Evolutionary conservation across 2,888 invertebrate genomes (phyloP).

Genomic region (Stegana nigrithorax): DNA sequence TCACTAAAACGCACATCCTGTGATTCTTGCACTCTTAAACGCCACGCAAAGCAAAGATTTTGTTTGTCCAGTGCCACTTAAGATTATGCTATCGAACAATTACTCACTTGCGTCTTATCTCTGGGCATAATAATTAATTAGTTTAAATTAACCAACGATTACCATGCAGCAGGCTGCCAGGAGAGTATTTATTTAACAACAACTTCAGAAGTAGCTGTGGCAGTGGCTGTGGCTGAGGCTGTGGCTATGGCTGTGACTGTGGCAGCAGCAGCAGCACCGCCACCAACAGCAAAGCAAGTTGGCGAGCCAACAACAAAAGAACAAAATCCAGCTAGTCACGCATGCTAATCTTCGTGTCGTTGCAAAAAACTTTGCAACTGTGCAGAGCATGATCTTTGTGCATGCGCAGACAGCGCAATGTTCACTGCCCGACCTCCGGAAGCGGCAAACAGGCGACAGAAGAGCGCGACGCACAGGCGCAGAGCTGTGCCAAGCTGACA

Average conservation of each 20-base stretch:
- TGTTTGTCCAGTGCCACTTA: slow-evolving; percentile 6
- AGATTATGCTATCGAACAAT: slow-evolving; percentile 42
- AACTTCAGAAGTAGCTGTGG: too few relatives aligned
- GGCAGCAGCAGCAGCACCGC: background rate
- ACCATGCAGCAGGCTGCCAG: slow-evolving; percentile 44
- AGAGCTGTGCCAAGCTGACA: background rate
- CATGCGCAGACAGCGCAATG: slow-evolving; percentile 2
- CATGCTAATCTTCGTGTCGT: slow-evolving; percentile 62
- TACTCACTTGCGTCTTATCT: slow-evolving; percentile 60
- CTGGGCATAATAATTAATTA: slow-evolving; percentile 66
- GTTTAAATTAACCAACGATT: slow-evolving; percentile 66
- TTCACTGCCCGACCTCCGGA: background rate
- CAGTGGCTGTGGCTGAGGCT: too few relatives aligned
- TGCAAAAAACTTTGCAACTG: slow-evolving; percentile 52
- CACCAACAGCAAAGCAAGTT: slow-evolving; percentile 32
- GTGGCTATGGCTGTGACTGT: too few relatives aligned
- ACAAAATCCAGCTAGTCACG: slow-evolving; percentile 63
- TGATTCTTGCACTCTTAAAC: too few relatives aligned
- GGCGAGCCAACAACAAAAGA: slow-evolving; percentile 32
- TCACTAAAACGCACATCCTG: too few relatives aligned
- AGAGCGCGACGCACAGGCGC: background rate
- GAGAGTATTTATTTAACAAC: too few relatives aligned
- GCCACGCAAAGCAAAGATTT: too few relatives aligned
- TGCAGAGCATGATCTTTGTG: slow-evolving; percentile 10
- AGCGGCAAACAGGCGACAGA: background rate